Percentiles rank a stretch among this genome's conserved stretches.
These are phyloP conservation scores for Papilio aristodemus DNA, from an alignment of 1,140 invertebrate genomes.

Conservation along the genomic window DNA sequence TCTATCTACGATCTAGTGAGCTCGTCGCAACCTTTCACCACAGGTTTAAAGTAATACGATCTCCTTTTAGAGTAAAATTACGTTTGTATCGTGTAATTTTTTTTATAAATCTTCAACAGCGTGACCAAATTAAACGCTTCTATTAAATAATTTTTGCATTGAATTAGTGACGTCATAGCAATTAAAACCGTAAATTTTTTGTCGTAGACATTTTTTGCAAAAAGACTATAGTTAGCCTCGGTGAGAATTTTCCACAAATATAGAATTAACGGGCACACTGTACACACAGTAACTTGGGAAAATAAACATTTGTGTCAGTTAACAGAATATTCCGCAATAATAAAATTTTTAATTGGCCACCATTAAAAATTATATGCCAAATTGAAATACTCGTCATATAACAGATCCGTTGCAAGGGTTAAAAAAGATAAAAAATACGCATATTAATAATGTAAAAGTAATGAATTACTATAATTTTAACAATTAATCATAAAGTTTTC, in stretches of 20 bases:
- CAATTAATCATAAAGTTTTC: too few species aligned
- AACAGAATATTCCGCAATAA: background rate
- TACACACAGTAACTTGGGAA: background rate
- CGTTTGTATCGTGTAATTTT: too few species aligned
- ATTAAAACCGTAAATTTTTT: background rate
- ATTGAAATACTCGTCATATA: too few species aligned
- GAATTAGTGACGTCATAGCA: background rate
- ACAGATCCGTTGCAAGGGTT: too few species aligned
- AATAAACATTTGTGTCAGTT: background rate
- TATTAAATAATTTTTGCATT: background rate
- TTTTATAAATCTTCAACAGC: background rate
- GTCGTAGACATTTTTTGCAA: background rate
- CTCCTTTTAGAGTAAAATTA: conserved; percentile 1
- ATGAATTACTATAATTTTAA: too few species aligned
- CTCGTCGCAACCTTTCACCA: conserved; percentile 1
- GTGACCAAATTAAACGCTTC: background rate
- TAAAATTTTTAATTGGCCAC: too few species aligned
- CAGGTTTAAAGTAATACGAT: conserved; percentile 6
- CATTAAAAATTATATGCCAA: too few species aligned
- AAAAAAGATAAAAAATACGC: too few species aligned
- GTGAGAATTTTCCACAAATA: too few species aligned
- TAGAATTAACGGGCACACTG: background rate
- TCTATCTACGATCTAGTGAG: background rate
- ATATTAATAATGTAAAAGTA: too few species aligned
- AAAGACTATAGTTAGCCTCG: too few species aligned